Evolutionary conservation across 2,113 vertebrate species (phyloP).

Genomic region (Albula glossodonta): DNA sequence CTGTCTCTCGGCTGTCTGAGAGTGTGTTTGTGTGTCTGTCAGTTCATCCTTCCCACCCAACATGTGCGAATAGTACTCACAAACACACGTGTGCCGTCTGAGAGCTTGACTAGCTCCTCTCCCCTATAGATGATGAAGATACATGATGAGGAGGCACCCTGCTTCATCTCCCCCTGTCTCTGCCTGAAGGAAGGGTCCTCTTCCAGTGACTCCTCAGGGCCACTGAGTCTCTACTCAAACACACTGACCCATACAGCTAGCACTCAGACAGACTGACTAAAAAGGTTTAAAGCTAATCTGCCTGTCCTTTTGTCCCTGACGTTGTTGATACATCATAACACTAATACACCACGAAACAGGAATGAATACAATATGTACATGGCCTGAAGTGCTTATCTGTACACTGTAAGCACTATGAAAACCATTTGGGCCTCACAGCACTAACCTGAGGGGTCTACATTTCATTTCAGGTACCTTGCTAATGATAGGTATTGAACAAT

Average conservation of each 20-base stretch:
- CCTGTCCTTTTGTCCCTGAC: not conserved
- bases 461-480: not conserved
- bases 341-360: not conserved
- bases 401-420: not conserved
- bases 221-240: not conserved
- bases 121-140: slow-evolving; percentile 43
- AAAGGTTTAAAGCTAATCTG: slow-evolving; percentile 4
- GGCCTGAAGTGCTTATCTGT: not conserved
- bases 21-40: not conserved
- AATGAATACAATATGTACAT: not conserved
- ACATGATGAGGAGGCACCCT: slow-evolving; percentile 29
- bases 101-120: slow-evolving; percentile 30
- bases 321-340: not conserved
- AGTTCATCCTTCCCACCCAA: not conserved
- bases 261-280: not conserved
- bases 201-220: not conserved
- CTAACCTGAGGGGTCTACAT: not conserved
- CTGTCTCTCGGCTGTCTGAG: not conserved
- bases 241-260: not conserved
- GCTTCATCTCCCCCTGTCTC: slow-evolving; percentile 14
- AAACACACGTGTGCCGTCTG: slow-evolving; percentile 32
- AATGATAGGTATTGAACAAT: not conserved
- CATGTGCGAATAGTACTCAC: slow-evolving; percentile 39
- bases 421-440: not conserved
- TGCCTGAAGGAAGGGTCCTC: not conserved